These are phyloP conservation scores for Netelia fuscicornis DNA, from an alignment of 2,888 invertebrate genomes.

Conservation along the genomic window DNA sequence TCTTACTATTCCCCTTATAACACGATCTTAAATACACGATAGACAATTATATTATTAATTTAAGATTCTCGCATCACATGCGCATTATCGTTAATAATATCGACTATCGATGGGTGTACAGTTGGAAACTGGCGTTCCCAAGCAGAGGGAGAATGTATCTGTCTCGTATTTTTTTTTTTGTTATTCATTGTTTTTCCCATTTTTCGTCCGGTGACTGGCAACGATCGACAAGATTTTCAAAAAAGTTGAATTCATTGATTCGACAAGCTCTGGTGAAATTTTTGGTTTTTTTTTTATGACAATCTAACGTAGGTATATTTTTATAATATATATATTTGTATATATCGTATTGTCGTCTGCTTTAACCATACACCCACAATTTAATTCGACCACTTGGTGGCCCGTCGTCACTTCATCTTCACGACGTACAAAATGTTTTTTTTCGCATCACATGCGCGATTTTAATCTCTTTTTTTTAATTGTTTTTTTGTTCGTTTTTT, in stretches of 20 bases:
- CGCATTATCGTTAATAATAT: slow-evolving; percentile 51
- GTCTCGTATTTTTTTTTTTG: slow-evolving; percentile 45
- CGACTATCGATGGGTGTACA: slow-evolving; percentile 51
- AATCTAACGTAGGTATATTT: neutral
- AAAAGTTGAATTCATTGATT: slow-evolving; percentile 29
- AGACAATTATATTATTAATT: slow-evolving; percentile 48
- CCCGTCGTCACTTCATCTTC: slow-evolving; percentile 53
- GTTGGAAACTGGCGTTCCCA: slow-evolving; percentile 41
- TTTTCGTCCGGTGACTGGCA: neutral
- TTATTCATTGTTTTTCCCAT: neutral
- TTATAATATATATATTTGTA: slow-evolving; percentile 15
- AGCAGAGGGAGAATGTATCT: slow-evolving; percentile 50
- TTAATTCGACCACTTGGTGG: slow-evolving; percentile 77
- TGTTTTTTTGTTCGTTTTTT: neutral
- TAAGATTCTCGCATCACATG: slow-evolving; percentile 64
- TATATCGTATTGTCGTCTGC: slow-evolving; percentile 47
- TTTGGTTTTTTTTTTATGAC: neutral
- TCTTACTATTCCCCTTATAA: slow-evolving; percentile 52
- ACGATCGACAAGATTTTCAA: slow-evolving; percentile 18
- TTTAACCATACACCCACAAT: slow-evolving; percentile 60
- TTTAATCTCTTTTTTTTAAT: slow-evolving; percentile 15
- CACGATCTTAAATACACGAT: slow-evolving; percentile 10
- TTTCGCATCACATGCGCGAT: slow-evolving; percentile 38
- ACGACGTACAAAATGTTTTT: slow-evolving; percentile 76
- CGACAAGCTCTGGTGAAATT: slow-evolving; percentile 51